Evolutionary conservation across 2,113 vertebrate species (phyloP), one percentile per base, ranked within the genome.

Genomic region (Saccopteryx leptura): DNA sequence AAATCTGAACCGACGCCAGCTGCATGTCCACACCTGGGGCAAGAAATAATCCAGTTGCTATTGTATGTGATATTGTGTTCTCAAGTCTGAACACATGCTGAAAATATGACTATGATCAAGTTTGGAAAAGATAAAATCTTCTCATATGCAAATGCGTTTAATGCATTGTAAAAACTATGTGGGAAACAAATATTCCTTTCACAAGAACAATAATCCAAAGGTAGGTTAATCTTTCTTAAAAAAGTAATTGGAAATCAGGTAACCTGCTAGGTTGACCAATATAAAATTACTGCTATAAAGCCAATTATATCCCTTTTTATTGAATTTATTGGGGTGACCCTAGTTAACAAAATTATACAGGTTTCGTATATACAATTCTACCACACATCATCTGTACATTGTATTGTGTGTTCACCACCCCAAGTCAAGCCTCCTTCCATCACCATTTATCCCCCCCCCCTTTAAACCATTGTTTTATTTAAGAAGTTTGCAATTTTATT

Each of bases 231-330:
- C 1, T 81, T 80, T 85, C 65, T 93, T 78, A 65, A 88, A 79
- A 84, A 8, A 48, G 28, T 79, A 39, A 71, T 21, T 54, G 23
- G 10, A 72, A 76, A 24, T 50, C 26, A 79, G 11, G 17, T 72
- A 60, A 54, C 2, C 7, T 85, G 33, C 9, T 84, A 66, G 13
- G 1, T 69, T 61, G 15, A 91, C 2, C 58, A 94, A 52, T 75
- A 54, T 48, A 72, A 61, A 94, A 65, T 81, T 56, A 88, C n/a
- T 87, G 28, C 19, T 91, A 60, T 75, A 87, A 74, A 85, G 54
- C 11, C 1, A 48, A 39, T 39, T 39, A 39, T 39, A 39, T 39
- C 39, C 39, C 39, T 39, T 39, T 39, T 39, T 39, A 39, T 39
- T 39, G 39, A 39, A 39, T 39, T 39, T 39, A 39, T 39, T 39